phyloP scores from a whole-genome alignment of 2,113 vertebrate genomes.

The Aptenodytes forsteri region DNA sequence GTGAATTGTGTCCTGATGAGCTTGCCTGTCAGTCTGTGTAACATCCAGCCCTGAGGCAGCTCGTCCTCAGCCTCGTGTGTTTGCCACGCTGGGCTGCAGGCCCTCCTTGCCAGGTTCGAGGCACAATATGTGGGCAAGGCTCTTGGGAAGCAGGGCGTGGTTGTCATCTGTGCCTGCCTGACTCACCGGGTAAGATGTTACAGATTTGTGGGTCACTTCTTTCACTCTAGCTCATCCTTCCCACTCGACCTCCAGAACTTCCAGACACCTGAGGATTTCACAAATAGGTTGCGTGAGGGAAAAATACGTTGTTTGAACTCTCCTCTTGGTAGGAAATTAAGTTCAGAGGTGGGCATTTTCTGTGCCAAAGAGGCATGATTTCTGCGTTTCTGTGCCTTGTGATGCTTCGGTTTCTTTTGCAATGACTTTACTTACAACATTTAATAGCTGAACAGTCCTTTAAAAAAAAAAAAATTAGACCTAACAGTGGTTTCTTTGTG shows the following conservation, averaged over 20 bases:
- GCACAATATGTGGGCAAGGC: not conserved
- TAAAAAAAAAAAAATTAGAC: not conserved
- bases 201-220: not conserved
- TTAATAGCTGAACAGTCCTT: not conserved
- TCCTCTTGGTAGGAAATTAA: not conserved
- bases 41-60: not conserved
- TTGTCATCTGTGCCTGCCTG: not conserved
- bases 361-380: not conserved
- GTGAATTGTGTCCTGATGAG: not conserved
- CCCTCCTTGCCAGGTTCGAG: not conserved
- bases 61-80: not conserved
- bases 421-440: not conserved
- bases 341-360: not conserved
- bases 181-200: accelerated
- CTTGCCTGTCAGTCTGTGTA: not conserved
- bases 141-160: not conserved
- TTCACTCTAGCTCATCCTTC: not conserved
- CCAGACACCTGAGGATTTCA: not conserved
- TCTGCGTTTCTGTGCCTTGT: not conserved
- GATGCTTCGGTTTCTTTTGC: not conserved
- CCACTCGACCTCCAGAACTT: not conserved
- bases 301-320: not conserved
- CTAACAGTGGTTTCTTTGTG: not conserved
- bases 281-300: not conserved
- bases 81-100: not conserved